Conservation (phyloP, 2,888 invertebrate genomes). For the Alentia gelatinosa region DNA sequence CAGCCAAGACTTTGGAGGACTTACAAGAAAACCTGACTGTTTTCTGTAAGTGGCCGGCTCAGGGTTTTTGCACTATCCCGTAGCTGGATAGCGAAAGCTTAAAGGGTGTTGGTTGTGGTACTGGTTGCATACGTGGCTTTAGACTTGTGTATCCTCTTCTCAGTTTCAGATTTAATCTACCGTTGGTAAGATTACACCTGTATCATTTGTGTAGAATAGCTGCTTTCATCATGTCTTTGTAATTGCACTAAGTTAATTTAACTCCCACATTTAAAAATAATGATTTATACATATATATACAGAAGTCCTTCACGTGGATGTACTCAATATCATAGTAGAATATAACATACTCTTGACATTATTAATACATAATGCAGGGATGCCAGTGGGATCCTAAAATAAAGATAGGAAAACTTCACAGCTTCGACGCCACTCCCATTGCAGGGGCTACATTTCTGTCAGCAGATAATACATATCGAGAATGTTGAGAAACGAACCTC, state of each 20-base stretch:
- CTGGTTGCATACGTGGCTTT: conserved; percentile 2
- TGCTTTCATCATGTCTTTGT: not conserved
- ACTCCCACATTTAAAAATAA: too few relatives aligned
- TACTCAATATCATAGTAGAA: too few relatives aligned
- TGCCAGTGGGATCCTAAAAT: too few relatives aligned
- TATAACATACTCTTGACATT: too few relatives aligned
- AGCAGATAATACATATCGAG: too few relatives aligned
- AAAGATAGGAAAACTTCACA: too few relatives aligned
- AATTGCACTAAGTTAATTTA: not conserved
- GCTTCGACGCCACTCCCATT: too few relatives aligned
- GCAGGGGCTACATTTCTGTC: too few relatives aligned
- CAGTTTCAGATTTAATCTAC: not conserved
- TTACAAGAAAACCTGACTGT: not conserved
- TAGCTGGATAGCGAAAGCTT: not conserved
- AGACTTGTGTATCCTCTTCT: conserved; percentile 2
- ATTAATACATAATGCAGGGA: too few relatives aligned
- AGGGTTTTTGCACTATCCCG: not conserved
- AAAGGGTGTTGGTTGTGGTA: not conserved
- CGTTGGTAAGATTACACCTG: not conserved
- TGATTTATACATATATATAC: too few relatives aligned
- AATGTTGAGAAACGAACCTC: too few relatives aligned
- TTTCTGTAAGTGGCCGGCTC: not conserved
- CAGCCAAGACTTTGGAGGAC: not conserved
- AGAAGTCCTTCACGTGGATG: too few relatives aligned
- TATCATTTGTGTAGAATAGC: not conserved